Evolutionary conservation across 2,888 invertebrate species (phyloP), one percentile per base, ranked within the genome.

Genomic region (Caenorhabditis virilis): DNA sequence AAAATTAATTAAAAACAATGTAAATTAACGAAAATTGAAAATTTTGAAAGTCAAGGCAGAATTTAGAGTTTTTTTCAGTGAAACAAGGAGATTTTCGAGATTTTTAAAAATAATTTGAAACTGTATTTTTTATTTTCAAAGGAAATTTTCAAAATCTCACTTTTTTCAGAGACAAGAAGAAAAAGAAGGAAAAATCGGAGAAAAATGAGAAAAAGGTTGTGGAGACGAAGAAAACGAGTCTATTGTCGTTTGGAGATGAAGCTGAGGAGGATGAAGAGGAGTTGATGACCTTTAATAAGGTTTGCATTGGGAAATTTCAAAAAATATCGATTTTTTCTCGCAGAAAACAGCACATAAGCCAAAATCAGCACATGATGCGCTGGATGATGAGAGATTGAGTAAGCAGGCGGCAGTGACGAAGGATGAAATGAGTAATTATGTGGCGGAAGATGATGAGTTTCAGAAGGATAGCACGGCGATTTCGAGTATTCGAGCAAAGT

Each of bases 181-280:
- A 57, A 48, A 69, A 66, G 27, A 76, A 79, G 53, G 72, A 81
- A 77, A 87, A 85, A 43, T 59, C 69, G 22, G 51, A 59, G 43
- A 65, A 47, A 41, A 88, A 88, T 77, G 88, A 88, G 62, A 89
- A 38, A n/a, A 69, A 60, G 35, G 49, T 49, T 18, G 64, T 63
- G n/a, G 70, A 72, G 38, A 67, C 69, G 25, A 80, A 79, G 83
- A 94, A 98, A 86, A 95, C 93, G 82, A 93, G 91, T 41, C 87
- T 99, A 1, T 86, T 99, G 2, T 97, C 97, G 0, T 99, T 98
- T 85, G 98, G 98, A 0, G 92, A 91, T 69, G 88, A 89, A 78
- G 95, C 95, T 0, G 95, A 95, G 82, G 95, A 93, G 81, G 95
- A 95, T 78, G 95, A 97, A 80, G 91, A 90, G 62, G 91, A 92